phyloP scores from a whole-genome alignment of 2,888 invertebrate genomes.

The Stratiomys singularior region DNA sequence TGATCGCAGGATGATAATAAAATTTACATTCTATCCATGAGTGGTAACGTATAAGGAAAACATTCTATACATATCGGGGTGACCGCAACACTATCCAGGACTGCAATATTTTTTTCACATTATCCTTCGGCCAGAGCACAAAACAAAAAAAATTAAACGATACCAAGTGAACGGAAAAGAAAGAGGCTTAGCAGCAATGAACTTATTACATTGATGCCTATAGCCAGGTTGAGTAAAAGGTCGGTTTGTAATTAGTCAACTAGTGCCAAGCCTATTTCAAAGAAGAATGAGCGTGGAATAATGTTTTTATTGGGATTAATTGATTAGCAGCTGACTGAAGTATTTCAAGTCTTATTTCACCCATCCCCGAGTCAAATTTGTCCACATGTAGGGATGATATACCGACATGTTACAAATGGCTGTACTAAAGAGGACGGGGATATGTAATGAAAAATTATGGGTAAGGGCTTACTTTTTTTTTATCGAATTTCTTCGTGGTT shows the following conservation, averaged over 20 bases:
- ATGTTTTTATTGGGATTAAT: slow-evolving; percentile 53
- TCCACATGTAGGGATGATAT: not conserved
- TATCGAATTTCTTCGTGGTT: slow-evolving; percentile 14
- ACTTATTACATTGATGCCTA: slow-evolving; percentile 26
- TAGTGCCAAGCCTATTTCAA: slow-evolving; percentile 50
- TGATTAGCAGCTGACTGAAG: slow-evolving; percentile 49
- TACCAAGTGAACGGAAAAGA: not conserved
- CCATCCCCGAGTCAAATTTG: not conserved
- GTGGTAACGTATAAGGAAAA: slow-evolving; percentile 9
- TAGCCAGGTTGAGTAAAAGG: slow-evolving; percentile 16
- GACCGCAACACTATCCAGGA: not conserved
- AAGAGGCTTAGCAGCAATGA: slow-evolving; percentile 26
- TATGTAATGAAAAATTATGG: slow-evolving; percentile 14
- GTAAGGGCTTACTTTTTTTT: slow-evolving; percentile 27
- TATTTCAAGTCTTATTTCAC: not conserved
- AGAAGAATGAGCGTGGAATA: slow-evolving; percentile 33
- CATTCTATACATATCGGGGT: not conserved
- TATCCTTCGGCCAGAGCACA: slow-evolving; percentile 14
- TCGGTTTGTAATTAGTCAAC: slow-evolving; percentile 50
- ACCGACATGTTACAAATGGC: not conserved
- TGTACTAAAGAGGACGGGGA: not conserved
- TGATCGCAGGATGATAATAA: slow-evolving; percentile 50
- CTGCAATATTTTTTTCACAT: slow-evolving; percentile 29
- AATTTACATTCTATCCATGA: not conserved
- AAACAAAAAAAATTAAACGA: too few species aligned